These are phyloP conservation scores for Phengaris alcon DNA, from an alignment of 2,888 invertebrate genomes.

Conservation along the genomic window DNA sequence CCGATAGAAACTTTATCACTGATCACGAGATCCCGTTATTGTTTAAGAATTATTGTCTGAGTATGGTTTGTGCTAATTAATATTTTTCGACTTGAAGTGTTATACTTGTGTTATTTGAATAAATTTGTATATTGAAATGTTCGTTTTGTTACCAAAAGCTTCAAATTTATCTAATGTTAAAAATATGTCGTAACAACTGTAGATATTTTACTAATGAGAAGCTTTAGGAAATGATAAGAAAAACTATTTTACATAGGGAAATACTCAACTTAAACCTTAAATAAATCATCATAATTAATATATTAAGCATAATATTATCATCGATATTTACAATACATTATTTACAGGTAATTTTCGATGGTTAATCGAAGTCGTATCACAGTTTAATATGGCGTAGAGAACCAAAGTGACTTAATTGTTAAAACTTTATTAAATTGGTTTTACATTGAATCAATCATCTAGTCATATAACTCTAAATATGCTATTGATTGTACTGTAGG, in stretches of 20 bases:
- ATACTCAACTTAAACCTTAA: background rate
- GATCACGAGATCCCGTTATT: slow-evolving; percentile 84
- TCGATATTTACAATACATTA: slow-evolving; percentile 21
- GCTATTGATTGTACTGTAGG: no score
- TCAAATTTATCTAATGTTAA: no score
- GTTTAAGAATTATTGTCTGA: slow-evolving; percentile 84
- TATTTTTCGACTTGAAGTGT: slow-evolving; percentile 29
- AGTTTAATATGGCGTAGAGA: slow-evolving; percentile 8
- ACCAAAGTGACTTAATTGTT: background rate
- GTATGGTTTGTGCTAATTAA: slow-evolving; percentile 67
- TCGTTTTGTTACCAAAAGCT: background rate
- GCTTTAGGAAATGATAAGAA: background rate
- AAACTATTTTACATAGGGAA: no score
- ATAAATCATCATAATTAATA: background rate
- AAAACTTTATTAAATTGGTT: background rate
- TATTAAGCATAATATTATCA: slow-evolving; percentile 9
- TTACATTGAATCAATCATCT: background rate
- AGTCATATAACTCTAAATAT: no score
- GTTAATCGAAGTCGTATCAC: slow-evolving; percentile 20
- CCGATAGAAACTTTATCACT: slow-evolving; percentile 86
- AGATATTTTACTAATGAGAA: background rate
- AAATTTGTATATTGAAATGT: background rate
- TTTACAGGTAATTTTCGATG: slow-evolving; percentile 1
- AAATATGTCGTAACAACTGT: no score
- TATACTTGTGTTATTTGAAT: slow-evolving; percentile 19